phyloP scores from a whole-genome alignment of 2,888 invertebrate genomes.

The Apodemia hepburni region DNA sequence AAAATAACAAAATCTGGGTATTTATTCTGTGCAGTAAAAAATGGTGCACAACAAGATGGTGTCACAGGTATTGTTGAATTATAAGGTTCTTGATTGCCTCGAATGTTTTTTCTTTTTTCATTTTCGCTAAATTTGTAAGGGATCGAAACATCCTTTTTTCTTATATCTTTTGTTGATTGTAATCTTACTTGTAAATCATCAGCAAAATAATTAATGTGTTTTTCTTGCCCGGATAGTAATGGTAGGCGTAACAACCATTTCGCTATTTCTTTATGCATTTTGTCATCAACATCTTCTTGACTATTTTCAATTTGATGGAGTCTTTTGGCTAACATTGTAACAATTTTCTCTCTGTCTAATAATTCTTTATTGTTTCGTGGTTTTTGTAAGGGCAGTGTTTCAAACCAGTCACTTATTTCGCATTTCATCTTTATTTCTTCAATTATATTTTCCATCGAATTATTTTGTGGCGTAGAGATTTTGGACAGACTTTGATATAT shows the following conservation, averaged over 20 bases:
- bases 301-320: conserved; percentile 48
- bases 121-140: background rate
- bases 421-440: background rate
- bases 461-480: background rate
- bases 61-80: background rate
- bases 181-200: background rate
- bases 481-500: background rate
- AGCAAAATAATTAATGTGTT: background rate
- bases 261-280: conserved; percentile 45
- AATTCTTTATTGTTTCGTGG: background rate
- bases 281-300: conserved; percentile 37
- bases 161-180: background rate
- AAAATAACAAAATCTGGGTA: background rate
- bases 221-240: conserved; percentile 31
- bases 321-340: conserved; percentile 19
- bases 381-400: background rate
- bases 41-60: background rate
- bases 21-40: background rate
- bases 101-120: background rate
- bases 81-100: background rate
- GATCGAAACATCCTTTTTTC: background rate
- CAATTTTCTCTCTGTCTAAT: background rate
- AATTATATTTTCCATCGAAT: background rate
- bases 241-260: conserved; percentile 53
- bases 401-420: background rate